A percentile compares a stretch with the other conserved stretches of the same genome.
Conservation (phyloP, 2,888 invertebrate genomes). For the Aporophyla lueneburgensis region DNA sequence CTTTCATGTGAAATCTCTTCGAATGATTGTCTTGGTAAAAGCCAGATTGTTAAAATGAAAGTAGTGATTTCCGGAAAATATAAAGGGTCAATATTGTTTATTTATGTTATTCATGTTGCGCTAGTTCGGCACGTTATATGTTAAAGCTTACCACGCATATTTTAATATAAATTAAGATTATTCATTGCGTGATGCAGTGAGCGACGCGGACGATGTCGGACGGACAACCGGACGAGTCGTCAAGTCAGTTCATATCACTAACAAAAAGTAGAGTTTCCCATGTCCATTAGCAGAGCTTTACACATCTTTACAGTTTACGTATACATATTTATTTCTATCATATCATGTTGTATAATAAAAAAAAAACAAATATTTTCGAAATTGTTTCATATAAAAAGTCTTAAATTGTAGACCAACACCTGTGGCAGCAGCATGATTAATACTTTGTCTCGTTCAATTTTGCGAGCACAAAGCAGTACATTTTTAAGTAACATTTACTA, state of each 20-base stretch:
- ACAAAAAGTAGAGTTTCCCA: constrained; percentile 56
- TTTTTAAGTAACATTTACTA: constrained; percentile 18
- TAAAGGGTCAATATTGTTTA: constrained; percentile 8
- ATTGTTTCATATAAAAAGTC: not conserved
- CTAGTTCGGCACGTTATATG: constrained; percentile 18
- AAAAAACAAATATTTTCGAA: too few relatives aligned
- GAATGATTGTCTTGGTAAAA: not conserved
- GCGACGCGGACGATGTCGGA: constrained; percentile 25
- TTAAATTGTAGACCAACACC: not conserved
- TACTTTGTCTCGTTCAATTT: not conserved
- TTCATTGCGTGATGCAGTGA: constrained; percentile 54
- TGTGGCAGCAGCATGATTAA: not conserved
- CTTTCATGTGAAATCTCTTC: constrained; percentile 12
- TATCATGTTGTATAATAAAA: not conserved
- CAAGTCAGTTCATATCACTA: constrained; percentile 55
- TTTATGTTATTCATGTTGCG: constrained; percentile 19
- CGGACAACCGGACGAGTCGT: constrained; percentile 47
- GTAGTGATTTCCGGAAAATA: not conserved
- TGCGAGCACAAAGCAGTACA: not conserved
- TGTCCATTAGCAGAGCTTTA: constrained; percentile 52
- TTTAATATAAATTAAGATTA: constrained; percentile 52
- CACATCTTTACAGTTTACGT: constrained; percentile 37
- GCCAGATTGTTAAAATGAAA: constrained; percentile 4
- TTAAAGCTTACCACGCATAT: constrained; percentile 50
- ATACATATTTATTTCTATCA: constrained; percentile 23